Evolutionary conservation across 2,888 invertebrate genomes (phyloP), one percentile per base, ranked within the genome.

Genomic region (Cryptocephalus moraei): DNA sequence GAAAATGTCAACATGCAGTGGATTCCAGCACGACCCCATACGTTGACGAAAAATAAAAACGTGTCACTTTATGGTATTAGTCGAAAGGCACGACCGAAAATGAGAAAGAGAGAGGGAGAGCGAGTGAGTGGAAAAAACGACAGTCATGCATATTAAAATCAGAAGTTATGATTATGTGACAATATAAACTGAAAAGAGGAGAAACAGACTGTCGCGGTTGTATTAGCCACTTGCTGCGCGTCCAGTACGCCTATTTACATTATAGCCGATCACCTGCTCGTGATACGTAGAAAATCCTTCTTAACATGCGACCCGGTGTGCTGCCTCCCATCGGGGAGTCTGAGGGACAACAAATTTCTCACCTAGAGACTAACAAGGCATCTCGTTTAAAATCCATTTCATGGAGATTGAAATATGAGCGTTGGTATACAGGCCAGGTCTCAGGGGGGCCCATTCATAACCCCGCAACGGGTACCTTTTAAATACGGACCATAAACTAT

Each of bases 281-380:
- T 50, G 49, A 48, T 47, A 46, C 46, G 47, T 47, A 44, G 36
- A 45, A 41, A 49, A 49, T 49, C 45, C 45, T 57, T 62, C 57
- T 54, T 57, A 62, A 62, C 54, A 61, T 55, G 62, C 63, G 57
- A 57, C 62, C 63, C 54, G 64, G 63, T 56, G 62, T 54, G 61
- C 49, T 55, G 55, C 42, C 13, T 11, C 64, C 54, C 69, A 51
- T 60, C 66, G 58, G 69, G 69, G 62, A 60, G 65, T 66, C 68
- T 54, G 52, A 55, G 58, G 65, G 68, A 70, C 70, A 70, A 69
- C 68, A 66, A 69, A 69, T 69, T 69, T 70, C 70, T 70, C 70
- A 70, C 70, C 70, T 70, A 67, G 66, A 62, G 65, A 60, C 67
- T 68, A 69, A 69, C 68, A 67, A 68, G 67, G 62, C 66, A 63